These are phyloP conservation scores for Harpegnathos saltator DNA, from an alignment of 1,140 invertebrate species.

Conservation along the genomic window DNA sequence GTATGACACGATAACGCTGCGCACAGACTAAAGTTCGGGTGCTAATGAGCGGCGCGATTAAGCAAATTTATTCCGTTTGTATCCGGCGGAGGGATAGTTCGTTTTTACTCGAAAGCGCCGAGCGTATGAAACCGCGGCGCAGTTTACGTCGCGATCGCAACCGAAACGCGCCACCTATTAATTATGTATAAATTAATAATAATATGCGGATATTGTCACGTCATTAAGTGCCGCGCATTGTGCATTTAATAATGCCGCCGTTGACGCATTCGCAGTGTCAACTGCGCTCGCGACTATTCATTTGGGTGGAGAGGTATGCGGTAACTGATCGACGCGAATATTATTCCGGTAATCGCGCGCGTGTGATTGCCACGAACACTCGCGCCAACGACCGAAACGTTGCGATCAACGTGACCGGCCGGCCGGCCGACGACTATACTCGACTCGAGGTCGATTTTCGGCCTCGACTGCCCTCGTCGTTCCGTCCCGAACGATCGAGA, in stretches of 20 bases:
- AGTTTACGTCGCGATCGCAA: slow-evolving; percentile 49
- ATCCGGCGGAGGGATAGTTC: slow-evolving; percentile 29
- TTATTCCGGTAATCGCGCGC: slow-evolving; percentile 38
- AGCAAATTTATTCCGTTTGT: slow-evolving; percentile 61
- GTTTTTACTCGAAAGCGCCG: slow-evolving; percentile 44
- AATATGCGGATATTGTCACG: slow-evolving; percentile 55
- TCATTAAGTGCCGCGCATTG: slow-evolving; percentile 45
- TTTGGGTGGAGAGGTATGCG: no score
- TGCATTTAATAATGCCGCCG: slow-evolving; percentile 34
- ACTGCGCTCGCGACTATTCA: slow-evolving; percentile 5
- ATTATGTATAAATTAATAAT: slow-evolving; percentile 60
- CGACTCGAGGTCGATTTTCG: neutral
- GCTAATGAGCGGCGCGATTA: slow-evolving; percentile 57
- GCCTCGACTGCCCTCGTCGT: neutral
- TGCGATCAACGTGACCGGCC: slow-evolving; percentile 1
- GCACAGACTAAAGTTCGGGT: slow-evolving; percentile 44
- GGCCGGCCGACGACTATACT: neutral
- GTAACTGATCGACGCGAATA: slow-evolving; percentile 31
- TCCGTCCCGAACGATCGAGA: neutral
- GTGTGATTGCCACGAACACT: neutral
- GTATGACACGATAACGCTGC: slow-evolving; percentile 16
- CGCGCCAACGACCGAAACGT: neutral
- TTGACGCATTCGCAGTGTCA: slow-evolving; percentile 14
- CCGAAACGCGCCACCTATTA: slow-evolving; percentile 45
- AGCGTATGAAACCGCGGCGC: slow-evolving; percentile 43